Evolutionary conservation across 2,797 vertebrate species (phyloP), one percentile per base, ranked within the genome.

Genomic region (Leucoraja ocellata): DNA sequence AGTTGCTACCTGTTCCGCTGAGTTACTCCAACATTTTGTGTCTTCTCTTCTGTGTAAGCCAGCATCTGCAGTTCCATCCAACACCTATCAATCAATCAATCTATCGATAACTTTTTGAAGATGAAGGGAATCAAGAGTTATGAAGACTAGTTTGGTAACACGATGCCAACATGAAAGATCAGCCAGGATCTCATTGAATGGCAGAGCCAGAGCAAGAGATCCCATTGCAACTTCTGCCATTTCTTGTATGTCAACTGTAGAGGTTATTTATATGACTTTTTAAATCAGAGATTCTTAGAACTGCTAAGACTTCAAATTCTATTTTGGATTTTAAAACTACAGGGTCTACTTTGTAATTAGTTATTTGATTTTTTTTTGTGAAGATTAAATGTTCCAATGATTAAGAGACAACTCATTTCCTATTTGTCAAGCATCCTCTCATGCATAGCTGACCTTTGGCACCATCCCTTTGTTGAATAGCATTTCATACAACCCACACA

Each of bases 381-480:
- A 76, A 58, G 39, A 76, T 92, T 74, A 74, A 92, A 74, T 54
- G 73, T 92, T 74, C 46, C 76, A 46, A 58, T 74, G 28, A 11
- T 76, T 76, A 76, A 91, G 25, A 39, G 54, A 46, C 71, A 74
- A 54, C 71, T 28, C 90, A 39, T 28, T 46, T 36, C 23, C 71
- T 68, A 73, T 91, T 92, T 92, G 90, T 76, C 39, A 73, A 74
- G 25, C 36, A 74, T 92, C 39, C 23, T 92, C 7, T 92, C 71
- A 92, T 92, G 71, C 39, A 54, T 13, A 92, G 73, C 71, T 92
- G 90, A 74, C 90, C 71, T 92, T 76, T n/a, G 28, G 13, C 39
- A 92, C 5, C 73, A n/a, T 54, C 68, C n/a, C 90, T 23, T 76
- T 58, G 39, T 4, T 92, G 71, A 74, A 76, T 11, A n/a, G 21